These are phyloP conservation scores for Conger conger DNA, from an alignment of 2,113 vertebrate genomes.

Conservation along the genomic window DNA sequence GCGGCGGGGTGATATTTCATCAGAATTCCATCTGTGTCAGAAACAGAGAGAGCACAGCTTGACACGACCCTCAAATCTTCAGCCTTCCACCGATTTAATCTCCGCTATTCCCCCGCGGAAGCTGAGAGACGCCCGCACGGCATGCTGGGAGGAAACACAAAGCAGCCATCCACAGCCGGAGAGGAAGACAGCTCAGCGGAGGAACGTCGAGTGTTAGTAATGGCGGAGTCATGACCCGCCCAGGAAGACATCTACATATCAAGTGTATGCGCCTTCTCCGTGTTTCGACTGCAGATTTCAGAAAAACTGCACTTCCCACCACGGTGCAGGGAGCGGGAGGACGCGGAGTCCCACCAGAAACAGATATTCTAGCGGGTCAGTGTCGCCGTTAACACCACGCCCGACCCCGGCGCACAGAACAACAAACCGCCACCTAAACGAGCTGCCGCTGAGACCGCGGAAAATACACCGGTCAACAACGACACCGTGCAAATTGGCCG, in stretches of 20 bases:
- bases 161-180: background rate
- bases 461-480: background rate
- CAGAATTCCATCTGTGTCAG: constrained; percentile 5
- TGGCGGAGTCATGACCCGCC: background rate
- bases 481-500: background rate
- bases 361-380: background rate
- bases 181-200: background rate
- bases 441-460: background rate
- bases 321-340: background rate
- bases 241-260: constrained; percentile 2
- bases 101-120: background rate
- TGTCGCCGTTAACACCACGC: background rate
- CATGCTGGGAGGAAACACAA: background rate
- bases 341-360: background rate
- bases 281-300: background rate
- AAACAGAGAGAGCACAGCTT: constrained; percentile 6
- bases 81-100: background rate
- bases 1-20: background rate
- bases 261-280: background rate
- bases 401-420: background rate
- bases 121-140: background rate
- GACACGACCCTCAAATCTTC: constrained; percentile 10
- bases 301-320: background rate
- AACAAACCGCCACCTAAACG: background rate
- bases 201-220: background rate